Evolutionary conservation across 2,797 vertebrate genomes (phyloP).

Genomic region (Trachops cirrhosus): DNA sequence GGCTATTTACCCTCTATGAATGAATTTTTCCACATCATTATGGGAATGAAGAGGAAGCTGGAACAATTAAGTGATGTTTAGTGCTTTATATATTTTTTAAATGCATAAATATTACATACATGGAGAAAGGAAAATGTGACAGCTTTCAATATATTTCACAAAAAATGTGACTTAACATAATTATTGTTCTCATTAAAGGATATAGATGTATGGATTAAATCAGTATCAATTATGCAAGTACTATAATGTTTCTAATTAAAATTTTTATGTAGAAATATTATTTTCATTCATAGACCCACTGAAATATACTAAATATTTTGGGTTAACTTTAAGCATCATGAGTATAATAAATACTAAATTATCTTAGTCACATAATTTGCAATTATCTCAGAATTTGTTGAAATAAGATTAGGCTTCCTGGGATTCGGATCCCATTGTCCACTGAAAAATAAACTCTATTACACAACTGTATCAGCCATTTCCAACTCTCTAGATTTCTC

Average conservation of each 20-base stretch:
- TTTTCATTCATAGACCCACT: neutral
- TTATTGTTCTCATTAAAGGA: neutral
- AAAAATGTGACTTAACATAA: neutral
- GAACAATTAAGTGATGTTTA: neutral
- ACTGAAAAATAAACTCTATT: neutral
- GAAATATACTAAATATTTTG: neutral
- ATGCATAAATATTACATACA: neutral
- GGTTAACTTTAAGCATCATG: neutral
- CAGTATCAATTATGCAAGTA: neutral
- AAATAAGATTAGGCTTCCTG: neutral
- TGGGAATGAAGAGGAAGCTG: neutral
- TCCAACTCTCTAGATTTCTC: neutral
- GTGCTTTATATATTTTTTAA: slow-evolving; percentile 21
- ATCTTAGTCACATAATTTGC: slow-evolving; percentile 1
- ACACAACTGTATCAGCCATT: neutral
- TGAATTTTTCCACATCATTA: slow-evolving; percentile 9
- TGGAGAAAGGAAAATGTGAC: neutral
- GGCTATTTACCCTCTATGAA: neutral
- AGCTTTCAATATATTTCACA: neutral
- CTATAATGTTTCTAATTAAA: neutral
- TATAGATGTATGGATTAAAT: slow-evolving; percentile 1
- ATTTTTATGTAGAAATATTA: neutral
- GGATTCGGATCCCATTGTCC: neutral
- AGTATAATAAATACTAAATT: neutral
- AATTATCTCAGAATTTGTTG: neutral